Base-by-base conservation (phyloP, 2,113 vertebrate species). In the Symphodus melops region DNA sequence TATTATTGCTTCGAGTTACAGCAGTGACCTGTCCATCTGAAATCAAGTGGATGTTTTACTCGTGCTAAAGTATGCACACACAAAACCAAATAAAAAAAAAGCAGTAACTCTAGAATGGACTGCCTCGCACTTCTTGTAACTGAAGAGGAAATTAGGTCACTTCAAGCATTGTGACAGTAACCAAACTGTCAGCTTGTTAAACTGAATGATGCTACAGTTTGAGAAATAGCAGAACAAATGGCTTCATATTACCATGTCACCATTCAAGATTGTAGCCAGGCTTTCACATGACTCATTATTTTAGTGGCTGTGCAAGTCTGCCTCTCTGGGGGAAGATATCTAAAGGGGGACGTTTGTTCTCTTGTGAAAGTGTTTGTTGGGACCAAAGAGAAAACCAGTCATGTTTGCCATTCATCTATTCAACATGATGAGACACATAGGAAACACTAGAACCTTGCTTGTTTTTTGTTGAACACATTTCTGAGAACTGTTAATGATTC, bases 1-100 rank as follows among this genome's bases (percentile, higher is more conserved):
- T 21, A 59, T 78, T 72, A 59, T 78, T 72, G 41, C 64, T 85
- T 85, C 80, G 20, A 71, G 85, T 85, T 77, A 68, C 68, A 72
- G 58, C 20, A 17, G 66, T 39, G 58, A 58, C 25, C 54, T 28
- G 39, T 39, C 25, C 25, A 28, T n/a, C 9, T 65, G 16, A 65
- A 16, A 3, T 16, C 14, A 46, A 33, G 49, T 54, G 41, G 36
- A 61, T 23, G 8, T 33, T 54, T 37, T 14, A 36, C 39, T 25
- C 21, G 4, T 8, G 41, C 39, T 49, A 46, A 67, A 33, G 62
- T 28, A 59, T 19, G 8, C 17, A 49, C 16, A 41, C 21, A 67
- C 2, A 42, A 39, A 37, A 16, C 17, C 10, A 52, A 6, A 12
- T n/a, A 11, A 6, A 17, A 17, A 44, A 28, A 57, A 28, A 57